A percentile compares a stretch with the other conserved stretches of the same genome.
Evolutionary conservation across 2,888 invertebrate species (phyloP).

Genomic region (Allygus modestus): DNA sequence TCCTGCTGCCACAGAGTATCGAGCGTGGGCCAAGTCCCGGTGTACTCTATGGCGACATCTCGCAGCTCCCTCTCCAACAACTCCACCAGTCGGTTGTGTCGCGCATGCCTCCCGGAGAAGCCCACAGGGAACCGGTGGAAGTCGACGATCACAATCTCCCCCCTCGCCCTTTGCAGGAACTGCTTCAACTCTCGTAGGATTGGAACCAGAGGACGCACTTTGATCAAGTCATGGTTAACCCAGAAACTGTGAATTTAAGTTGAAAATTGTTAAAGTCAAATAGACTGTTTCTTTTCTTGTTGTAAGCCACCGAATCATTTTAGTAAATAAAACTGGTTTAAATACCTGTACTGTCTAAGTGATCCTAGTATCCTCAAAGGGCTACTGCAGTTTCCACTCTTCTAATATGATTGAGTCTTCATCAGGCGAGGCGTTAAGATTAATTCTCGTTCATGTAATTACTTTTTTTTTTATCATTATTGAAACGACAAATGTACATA

Average conservation of each 20-base stretch:
- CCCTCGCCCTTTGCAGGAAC: slow-evolving; percentile 82
- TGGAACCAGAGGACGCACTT: slow-evolving; percentile 82
- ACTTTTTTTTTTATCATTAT: no score
- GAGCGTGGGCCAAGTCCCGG: slow-evolving; percentile 77
- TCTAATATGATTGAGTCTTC: no score
- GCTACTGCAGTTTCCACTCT: no score
- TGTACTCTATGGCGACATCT: slow-evolving; percentile 77
- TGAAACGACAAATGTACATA: no score
- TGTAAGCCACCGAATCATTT: no score
- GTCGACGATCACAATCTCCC: slow-evolving; percentile 87
- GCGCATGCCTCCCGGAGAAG: slow-evolving; percentile 76
- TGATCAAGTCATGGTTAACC: slow-evolving; percentile 85
- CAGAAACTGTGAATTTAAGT: slow-evolving; percentile 78
- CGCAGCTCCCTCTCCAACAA: slow-evolving; percentile 79
- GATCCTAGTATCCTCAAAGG: no score
- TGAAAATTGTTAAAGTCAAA: no score
- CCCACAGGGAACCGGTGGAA: slow-evolving; percentile 89
- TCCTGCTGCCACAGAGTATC: slow-evolving; percentile 79
- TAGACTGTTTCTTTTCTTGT: no score
- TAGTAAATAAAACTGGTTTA: no score
- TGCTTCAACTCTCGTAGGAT: slow-evolving; percentile 83
- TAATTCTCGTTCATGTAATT: no score
- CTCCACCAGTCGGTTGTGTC: slow-evolving; percentile 78
- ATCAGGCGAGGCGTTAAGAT: no score
- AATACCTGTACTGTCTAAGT: no score